Conservation (phyloP, 2,888 invertebrate genomes). For the Deilephila elpenor region DNA sequence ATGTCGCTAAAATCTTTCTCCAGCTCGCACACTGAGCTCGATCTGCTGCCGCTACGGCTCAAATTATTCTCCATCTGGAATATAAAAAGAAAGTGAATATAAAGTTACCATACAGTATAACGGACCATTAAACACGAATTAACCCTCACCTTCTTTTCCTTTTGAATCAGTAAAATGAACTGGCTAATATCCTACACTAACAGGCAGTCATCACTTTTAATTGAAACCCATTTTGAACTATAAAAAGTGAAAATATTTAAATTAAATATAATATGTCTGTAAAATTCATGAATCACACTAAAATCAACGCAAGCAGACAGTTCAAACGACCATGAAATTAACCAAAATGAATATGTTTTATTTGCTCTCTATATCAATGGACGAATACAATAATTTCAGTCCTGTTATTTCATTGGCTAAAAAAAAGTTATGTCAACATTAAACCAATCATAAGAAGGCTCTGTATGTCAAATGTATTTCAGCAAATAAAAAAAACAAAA, state of each 20-base stretch:
- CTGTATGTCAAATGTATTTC: not conserved
- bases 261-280: constrained; percentile 56
- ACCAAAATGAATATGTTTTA: constrained; percentile 26
- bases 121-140: constrained; percentile 68
- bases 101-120: constrained; percentile 63
- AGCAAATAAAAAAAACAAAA: constrained; percentile 18
- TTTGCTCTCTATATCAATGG: constrained; percentile 3
- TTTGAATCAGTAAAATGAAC: constrained; percentile 49
- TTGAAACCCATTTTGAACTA: constrained; percentile 55
- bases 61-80: constrained; percentile 81
- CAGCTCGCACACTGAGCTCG: constrained; percentile 86
- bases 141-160: constrained; percentile 69
- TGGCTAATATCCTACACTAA: constrained; percentile 44
- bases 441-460: constrained; percentile 16
- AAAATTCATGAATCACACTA: constrained; percentile 74
- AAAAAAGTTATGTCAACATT: not conserved
- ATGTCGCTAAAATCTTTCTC: constrained; percentile 86
- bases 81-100: constrained; percentile 52
- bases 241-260: constrained; percentile 47
- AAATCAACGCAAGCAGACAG: constrained; percentile 59
- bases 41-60: constrained; percentile 86
- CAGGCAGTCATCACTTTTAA: constrained; percentile 58
- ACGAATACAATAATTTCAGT: not conserved
- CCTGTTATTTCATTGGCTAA: constrained; percentile 14
- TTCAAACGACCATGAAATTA: constrained; percentile 32